A percentile compares a stretch with the other conserved stretches of the same genome.
phyloP scores from a whole-genome alignment of 2,888 invertebrate species.

The Noctua fimbriata region DNA sequence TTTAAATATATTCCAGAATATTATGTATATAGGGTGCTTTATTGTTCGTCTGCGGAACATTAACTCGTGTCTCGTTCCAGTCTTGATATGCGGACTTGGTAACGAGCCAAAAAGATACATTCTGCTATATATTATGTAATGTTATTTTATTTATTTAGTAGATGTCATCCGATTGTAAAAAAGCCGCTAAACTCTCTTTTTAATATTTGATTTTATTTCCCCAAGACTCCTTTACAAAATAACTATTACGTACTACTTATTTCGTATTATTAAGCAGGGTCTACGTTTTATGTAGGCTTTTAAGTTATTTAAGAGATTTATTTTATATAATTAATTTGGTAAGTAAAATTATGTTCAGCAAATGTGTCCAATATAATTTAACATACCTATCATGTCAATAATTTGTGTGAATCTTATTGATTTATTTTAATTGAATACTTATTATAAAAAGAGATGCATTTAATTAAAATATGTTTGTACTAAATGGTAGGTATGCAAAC shows the following conservation, averaged over 20 bases:
- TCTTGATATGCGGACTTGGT: conserved; percentile 38
- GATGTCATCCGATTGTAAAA: conserved; percentile 47
- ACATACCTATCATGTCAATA: conserved; percentile 50
- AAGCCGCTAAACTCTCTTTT: conserved; percentile 61
- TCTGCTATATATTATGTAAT: conserved; percentile 38
- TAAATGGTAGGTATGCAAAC: conserved; percentile 54
- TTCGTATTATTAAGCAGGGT: conserved; percentile 82
- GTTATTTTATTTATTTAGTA: conserved; percentile 61
- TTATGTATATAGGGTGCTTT: conserved; percentile 62
- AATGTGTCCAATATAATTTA: conserved; percentile 60
- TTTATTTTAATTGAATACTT: conserved; percentile 44
- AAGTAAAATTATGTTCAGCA: conserved; percentile 67
- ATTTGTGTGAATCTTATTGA: conserved; percentile 43
- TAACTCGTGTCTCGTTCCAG: conserved; percentile 40
- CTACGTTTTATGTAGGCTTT: conserved; percentile 89
- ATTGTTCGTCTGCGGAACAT: conserved; percentile 41
- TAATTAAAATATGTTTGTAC: conserved; percentile 53
- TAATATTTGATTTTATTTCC: conserved; percentile 65
- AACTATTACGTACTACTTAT: conserved; percentile 75
- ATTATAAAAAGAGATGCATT: conserved; percentile 50
- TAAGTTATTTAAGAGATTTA: conserved; percentile 83
- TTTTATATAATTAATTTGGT: conserved; percentile 74
- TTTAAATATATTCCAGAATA: conserved; percentile 63
- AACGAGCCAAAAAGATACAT: conserved; percentile 40
- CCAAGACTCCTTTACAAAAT: conserved; percentile 72